Base-by-base conservation (phyloP, 2,113 vertebrate species). In the Dipodomys ordii region DNA sequence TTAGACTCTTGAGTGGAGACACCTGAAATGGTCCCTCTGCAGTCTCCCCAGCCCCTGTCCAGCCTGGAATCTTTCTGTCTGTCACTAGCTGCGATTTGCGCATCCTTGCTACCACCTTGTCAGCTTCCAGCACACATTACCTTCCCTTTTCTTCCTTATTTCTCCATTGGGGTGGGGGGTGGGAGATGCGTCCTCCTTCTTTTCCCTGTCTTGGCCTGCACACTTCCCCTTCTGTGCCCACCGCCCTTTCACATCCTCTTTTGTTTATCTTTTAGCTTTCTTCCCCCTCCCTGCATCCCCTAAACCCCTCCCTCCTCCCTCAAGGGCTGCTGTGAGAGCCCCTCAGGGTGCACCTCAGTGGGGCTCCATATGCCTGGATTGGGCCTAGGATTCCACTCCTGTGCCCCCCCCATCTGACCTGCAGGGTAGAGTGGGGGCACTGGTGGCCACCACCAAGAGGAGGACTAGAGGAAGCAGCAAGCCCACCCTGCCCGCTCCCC, bases 241-340 rank as follows among this genome's bases (percentile, higher is more conserved):
- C 60, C 25, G n/a, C 57, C 76, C 28, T 35, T 74, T 89, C 67
- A 3, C 30, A 62, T 81, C 20, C 78, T 46, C 67, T 96, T 90
- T 96, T 91, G 69, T 86, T 73, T 87, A 16, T 67, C 67, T 77
- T 39, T 22, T 20, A 44, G 49, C 27, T 76, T 62, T 82, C 69
- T 15, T 77, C 28, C 49, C 49, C 76, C 15, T 60, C 18, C 23
- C 35, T 44, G 22, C 20, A 25, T 73, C 27, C 46, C 69, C 84
- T 69, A 68, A 62, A 62, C n/a, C 67, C 18, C 12, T 49, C 28
- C 60, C 53, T 62, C 49, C 71, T 83, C 53, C 77, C 57, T 67
- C 23, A 28, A 32, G 49, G 64, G 2, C 28, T 57, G 35, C 10
- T 4, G 16, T 44, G 7, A 4, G 25, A 6, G 65, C 62, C 11